Base-by-base conservation (phyloP, 2,888 invertebrate species). In the Agrochola lychnidis region DNA sequence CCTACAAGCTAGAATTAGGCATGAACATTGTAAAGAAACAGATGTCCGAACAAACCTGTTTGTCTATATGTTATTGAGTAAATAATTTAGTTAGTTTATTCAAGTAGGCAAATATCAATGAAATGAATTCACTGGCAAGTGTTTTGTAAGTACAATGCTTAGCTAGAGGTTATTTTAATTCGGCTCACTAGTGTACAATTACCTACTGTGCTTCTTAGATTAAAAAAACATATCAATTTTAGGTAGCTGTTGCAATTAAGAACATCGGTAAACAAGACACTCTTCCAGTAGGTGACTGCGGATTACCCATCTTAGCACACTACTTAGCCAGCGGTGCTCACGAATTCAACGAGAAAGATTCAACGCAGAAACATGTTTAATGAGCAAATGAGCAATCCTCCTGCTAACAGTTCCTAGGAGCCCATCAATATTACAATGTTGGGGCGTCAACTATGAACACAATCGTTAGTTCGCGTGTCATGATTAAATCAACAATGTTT, bases 21-120 rank as follows among this genome's bases (percentile, higher is more conserved):
- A 78, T 59, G 57, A 76, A 76, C 67, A 70, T 74, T 62, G 69
- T 71, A 76, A 62, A 73, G 64, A 72, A 76, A 78, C 84, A 84
- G 78, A 76, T 84, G 84, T 76, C 66, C 25, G 63, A 42, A 16
- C 40, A 30, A 76, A 84, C 72, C 73, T 51, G 73, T 84, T 81
- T 66, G 62, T 59, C 14, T 57, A 36, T 61, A 61, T 67, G 56
- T 57, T 68, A 53, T 70, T 76, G 10, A 71, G 57, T 57, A 71
- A 70, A 79, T 78, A 68, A 78, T 64, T 56, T 63, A 25, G 53
- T 57, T 48, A 56, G 25, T 68, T 68, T 68, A 73, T 63, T 56
- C 30, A 25, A 68, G 51, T 56, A 70, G 45, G 61, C 56, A 51
- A 69, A 66, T 36, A 62, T 72, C 36, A 59, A 61, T 48, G 7